Evolutionary conservation across 2,888 invertebrate species (phyloP).

Genomic region (Eristalis intricaria): DNA sequence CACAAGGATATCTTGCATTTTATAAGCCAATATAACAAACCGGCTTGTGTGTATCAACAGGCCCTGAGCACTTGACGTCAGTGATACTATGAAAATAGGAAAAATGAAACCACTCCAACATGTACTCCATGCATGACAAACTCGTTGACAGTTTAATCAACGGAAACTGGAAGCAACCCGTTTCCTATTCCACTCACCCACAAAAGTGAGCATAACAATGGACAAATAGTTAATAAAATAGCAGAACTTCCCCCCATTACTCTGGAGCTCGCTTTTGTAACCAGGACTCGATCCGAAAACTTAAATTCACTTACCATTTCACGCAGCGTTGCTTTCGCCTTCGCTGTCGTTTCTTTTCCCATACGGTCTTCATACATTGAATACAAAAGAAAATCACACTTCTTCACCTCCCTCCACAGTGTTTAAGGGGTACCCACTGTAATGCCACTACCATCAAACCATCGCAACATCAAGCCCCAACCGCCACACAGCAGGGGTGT

Average conservation of each 20-base stretch:
- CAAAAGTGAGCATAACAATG: conserved; percentile 39
- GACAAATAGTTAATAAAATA: conserved; percentile 60
- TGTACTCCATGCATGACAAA: conserved; percentile 32
- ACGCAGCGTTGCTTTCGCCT: conserved; percentile 44
- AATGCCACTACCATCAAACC: background rate
- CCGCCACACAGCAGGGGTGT: conserved; percentile 33
- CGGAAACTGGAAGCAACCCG: conserved; percentile 38
- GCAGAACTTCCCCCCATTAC: conserved; percentile 20
- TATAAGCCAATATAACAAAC: background rate
- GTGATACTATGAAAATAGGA: background rate
- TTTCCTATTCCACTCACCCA: conserved; percentile 4
- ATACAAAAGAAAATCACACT: conserved; percentile 45
- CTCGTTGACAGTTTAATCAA: conserved; percentile 63
- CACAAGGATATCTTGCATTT: background rate
- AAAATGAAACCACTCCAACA: background rate
- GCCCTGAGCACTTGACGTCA: background rate
- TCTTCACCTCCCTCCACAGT: background rate
- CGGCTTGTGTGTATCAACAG: background rate
- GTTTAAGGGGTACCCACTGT: background rate
- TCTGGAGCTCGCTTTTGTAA: conserved; percentile 26
- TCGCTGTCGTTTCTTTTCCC: conserved; percentile 29
- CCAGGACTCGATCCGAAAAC: conserved; percentile 38
- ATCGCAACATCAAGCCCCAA: conserved; percentile 25
- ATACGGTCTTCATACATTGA: conserved; percentile 35
- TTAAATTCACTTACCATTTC: conserved; percentile 59